A percentile compares a stretch with the other conserved stretches of the same genome.
Evolutionary conservation across 23 tunicate species (phyloP).

Genomic region (Oikopleura albicans): DNA sequence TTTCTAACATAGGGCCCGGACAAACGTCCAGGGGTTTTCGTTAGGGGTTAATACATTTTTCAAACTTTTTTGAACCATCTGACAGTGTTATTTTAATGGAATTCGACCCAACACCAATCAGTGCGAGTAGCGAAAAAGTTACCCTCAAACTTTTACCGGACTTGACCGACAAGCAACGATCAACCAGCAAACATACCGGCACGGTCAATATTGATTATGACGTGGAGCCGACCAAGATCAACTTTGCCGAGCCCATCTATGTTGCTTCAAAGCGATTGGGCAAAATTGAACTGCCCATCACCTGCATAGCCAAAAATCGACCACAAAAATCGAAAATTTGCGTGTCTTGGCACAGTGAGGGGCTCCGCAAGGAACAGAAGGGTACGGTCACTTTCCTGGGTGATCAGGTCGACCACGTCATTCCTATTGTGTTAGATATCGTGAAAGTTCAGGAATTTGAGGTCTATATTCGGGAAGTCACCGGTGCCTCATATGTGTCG

Average conservation of each 20-base stretch:
- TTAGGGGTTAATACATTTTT: too few relatives aligned
- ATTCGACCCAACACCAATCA: neutral
- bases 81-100: too few relatives aligned
- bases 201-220: neutral
- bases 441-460: conserved; percentile 1
- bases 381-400: neutral
- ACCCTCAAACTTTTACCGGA: neutral
- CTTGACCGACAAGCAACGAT: neutral
- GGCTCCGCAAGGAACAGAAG: neutral
- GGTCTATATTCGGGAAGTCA: neutral
- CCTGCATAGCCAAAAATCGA: neutral
- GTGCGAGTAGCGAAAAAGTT: neutral
- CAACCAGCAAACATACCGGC: neutral
- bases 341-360: conserved; percentile 4
- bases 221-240: conserved; percentile 6
- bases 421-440: neutral
- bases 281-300: neutral
- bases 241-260: neutral
- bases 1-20: too few relatives aligned
- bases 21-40: too few relatives aligned
- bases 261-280: conserved; percentile 13
- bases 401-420: neutral
- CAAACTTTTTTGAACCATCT: too few relatives aligned
- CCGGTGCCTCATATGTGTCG: conserved; percentile 1
- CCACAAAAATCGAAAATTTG: neutral